Conservation (phyloP, 1,140 invertebrate genomes). For the Ruditapes philippinarum region DNA sequence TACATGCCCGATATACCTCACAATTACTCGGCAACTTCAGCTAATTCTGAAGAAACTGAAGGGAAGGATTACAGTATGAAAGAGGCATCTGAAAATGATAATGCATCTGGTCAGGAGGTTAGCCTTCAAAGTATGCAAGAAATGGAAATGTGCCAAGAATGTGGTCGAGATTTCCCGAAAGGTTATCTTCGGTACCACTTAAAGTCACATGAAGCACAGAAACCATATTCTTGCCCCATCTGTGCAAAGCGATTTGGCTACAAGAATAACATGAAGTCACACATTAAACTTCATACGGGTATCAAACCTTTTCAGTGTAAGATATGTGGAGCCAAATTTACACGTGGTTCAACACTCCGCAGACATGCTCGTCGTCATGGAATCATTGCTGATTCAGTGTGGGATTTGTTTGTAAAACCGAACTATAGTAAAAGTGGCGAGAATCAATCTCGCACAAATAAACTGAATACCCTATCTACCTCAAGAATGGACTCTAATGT, state of each 20-base stretch:
- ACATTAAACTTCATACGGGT: slow-evolving; percentile 88
- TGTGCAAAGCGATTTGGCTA: slow-evolving; percentile 89
- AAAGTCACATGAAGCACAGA: slow-evolving; percentile 88
- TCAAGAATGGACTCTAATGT: slow-evolving; percentile 56
- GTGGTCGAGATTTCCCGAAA: slow-evolving; percentile 81
- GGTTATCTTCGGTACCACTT: slow-evolving; percentile 82
- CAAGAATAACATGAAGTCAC: slow-evolving; percentile 88
- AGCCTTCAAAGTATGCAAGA: slow-evolving; percentile 68
- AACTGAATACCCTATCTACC: slow-evolving; percentile 58
- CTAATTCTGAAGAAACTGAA: slow-evolving; percentile 4
- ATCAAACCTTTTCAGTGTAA: slow-evolving; percentile 88
- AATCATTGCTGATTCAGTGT: slow-evolving; percentile 79
- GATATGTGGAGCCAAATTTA: slow-evolving; percentile 87
- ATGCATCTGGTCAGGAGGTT: slow-evolving; percentile 16
- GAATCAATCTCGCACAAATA: slow-evolving; percentile 48
- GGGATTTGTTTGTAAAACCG: slow-evolving; percentile 78
- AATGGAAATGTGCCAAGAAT: slow-evolving; percentile 81
- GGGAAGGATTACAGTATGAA: slow-evolving; percentile 14
- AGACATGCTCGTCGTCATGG: slow-evolving; percentile 82
- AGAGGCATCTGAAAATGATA: slow-evolving; percentile 27
- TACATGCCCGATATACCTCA: slow-evolving; percentile 92
- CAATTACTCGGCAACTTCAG: slow-evolving; percentile 90
- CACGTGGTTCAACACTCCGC: slow-evolving; percentile 81
- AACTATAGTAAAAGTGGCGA: slow-evolving; percentile 59
- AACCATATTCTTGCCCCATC: slow-evolving; percentile 89